phyloP scores from a whole-genome alignment of 2,888 invertebrate genomes.

The Emmelina monodactyla region DNA sequence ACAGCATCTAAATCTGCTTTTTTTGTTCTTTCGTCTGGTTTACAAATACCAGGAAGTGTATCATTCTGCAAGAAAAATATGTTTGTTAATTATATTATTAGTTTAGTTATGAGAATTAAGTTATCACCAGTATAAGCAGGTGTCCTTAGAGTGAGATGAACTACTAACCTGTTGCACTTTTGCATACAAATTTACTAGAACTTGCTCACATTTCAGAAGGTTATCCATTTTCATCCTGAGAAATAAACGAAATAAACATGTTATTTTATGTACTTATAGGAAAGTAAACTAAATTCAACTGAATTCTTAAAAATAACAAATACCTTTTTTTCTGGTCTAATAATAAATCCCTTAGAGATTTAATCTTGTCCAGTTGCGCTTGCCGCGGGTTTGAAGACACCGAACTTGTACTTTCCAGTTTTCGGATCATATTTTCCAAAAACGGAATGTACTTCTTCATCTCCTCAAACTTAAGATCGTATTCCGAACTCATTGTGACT shows the following conservation, averaged over 20 bases:
- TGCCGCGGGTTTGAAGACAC: constrained; percentile 56
- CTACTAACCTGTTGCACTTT: constrained; percentile 69
- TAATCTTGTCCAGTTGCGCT: constrained; percentile 70
- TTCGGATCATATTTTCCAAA: constrained; percentile 72
- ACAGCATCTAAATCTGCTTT: constrained; percentile 32
- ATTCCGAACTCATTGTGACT: constrained; percentile 49
- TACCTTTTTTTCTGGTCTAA: constrained; percentile 70
- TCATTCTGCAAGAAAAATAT: constrained; percentile 33
- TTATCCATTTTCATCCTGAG: constrained; percentile 74
- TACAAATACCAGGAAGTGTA: constrained; percentile 20
- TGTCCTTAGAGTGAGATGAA: constrained; percentile 1
- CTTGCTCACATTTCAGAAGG: constrained; percentile 72
- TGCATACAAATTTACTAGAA: constrained; percentile 69
- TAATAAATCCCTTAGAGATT: constrained; percentile 68
- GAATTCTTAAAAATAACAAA: constrained; percentile 26
- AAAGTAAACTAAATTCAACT: not conserved
- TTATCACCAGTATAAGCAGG: not conserved
- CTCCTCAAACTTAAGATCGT: constrained; percentile 69
- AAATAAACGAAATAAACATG: too few species aligned
- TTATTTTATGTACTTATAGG: too few species aligned
- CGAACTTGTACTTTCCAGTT: constrained; percentile 60
- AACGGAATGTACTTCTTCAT: constrained; percentile 79
- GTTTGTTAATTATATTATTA: not conserved
- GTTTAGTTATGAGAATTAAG: not conserved
- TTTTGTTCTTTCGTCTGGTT: constrained; percentile 17